These are phyloP conservation scores for Brachionus rubens DNA, from an alignment of 1,140 invertebrate genomes.

Conservation along the genomic window DNA sequence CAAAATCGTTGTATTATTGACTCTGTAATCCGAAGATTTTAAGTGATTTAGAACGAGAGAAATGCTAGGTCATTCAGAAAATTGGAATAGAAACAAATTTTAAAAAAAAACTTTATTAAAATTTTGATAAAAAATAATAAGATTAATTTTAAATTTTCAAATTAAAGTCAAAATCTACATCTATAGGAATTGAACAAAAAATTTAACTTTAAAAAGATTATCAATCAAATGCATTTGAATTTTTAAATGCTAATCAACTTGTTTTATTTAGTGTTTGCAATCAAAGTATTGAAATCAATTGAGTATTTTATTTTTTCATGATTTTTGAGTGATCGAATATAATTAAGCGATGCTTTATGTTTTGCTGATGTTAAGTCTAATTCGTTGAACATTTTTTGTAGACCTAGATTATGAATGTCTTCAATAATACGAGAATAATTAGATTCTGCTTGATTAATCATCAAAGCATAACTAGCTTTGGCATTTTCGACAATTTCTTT, in stretches of 20 bases:
- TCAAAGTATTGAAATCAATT: slow-evolving; percentile 51
- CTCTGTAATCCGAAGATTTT: too few relatives aligned
- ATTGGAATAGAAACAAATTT: too few relatives aligned
- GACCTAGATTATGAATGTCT: slow-evolving; percentile 50
- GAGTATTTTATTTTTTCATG: slow-evolving; percentile 51
- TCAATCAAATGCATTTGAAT: too few relatives aligned
- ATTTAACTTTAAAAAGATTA: too few relatives aligned
- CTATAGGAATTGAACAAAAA: too few relatives aligned
- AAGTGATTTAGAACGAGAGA: too few relatives aligned
- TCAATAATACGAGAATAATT: slow-evolving; percentile 52
- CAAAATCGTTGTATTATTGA: too few relatives aligned
- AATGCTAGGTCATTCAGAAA: too few relatives aligned
- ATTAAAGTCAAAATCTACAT: too few relatives aligned
- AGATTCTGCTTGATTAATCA: slow-evolving; percentile 48
- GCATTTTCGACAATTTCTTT: slow-evolving; percentile 51
- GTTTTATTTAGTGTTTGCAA: slow-evolving; percentile 4
- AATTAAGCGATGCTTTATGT: slow-evolving; percentile 54
- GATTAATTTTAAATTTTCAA: too few relatives aligned
- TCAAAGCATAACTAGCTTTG: slow-evolving; percentile 48
- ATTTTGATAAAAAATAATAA: too few relatives aligned
- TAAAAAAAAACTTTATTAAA: too few relatives aligned
- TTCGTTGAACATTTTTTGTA: slow-evolving; percentile 50
- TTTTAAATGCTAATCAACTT: neutral
- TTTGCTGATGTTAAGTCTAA: slow-evolving; percentile 50
- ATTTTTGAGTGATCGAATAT: slow-evolving; percentile 52